phyloP scores from a whole-genome alignment of 2,113 vertebrate species.

The Chunga burmeisteri region DNA sequence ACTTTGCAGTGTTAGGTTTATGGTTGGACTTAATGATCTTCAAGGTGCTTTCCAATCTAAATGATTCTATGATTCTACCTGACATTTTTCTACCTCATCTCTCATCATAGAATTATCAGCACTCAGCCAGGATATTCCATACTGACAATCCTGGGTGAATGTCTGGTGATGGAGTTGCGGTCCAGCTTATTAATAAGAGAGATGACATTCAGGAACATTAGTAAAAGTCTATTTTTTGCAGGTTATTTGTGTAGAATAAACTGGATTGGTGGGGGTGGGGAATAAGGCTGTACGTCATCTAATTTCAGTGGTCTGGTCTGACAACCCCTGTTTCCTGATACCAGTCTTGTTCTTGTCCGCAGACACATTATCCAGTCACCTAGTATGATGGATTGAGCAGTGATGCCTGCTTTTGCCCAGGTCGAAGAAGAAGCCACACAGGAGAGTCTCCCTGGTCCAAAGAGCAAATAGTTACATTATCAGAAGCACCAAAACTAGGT shows the following conservation, averaged over 20 bases:
- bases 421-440: not conserved
- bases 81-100: not conserved
- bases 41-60: too few species aligned
- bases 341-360: not conserved
- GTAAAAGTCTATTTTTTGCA: not conserved
- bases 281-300: not conserved
- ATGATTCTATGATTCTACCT: not conserved
- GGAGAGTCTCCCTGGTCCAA: not conserved
- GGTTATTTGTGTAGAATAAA: not conserved
- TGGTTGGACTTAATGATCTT: too few species aligned
- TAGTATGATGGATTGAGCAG: not conserved
- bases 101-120: not conserved
- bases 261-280: not conserved
- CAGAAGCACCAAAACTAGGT: not conserved
- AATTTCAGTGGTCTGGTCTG: not conserved
- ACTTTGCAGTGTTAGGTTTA: too few species aligned
- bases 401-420: not conserved
- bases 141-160: not conserved
- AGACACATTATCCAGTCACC: not conserved
- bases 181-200: not conserved
- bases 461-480: not conserved
- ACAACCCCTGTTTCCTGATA: not conserved
- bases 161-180: not conserved
- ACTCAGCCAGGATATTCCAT: not conserved
- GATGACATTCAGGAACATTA: not conserved